Percentiles rank a stretch among this genome's conserved stretches.
Evolutionary conservation across 2,888 invertebrate genomes (phyloP).

Genomic region (Mactromeris polynyma): DNA sequence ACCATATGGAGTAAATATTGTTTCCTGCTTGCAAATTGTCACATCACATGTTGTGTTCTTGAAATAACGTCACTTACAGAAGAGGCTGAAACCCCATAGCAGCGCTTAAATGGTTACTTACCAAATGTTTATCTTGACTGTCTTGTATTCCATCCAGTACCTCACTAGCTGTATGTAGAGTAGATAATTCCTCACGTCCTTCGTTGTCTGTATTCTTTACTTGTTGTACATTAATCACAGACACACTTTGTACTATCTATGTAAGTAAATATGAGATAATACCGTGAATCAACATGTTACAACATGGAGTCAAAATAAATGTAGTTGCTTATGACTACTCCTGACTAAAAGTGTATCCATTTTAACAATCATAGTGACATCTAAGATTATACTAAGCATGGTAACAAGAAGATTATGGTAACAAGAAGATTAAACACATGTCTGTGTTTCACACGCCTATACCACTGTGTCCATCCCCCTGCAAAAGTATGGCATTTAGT

Average conservation of each 20-base stretch:
- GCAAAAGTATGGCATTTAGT: too few relatives aligned
- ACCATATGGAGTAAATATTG: too few relatives aligned
- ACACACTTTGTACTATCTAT: background rate
- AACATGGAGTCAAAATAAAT: background rate
- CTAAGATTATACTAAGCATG: background rate
- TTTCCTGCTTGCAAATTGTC: too few relatives aligned
- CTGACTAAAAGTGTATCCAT: background rate
- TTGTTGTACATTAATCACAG: conserved; percentile 18
- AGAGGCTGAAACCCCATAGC: too few relatives aligned
- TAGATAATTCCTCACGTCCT: conserved; percentile 12
- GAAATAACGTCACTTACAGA: too few relatives aligned
- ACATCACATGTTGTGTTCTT: too few relatives aligned
- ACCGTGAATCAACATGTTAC: background rate
- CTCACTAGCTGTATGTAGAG: conserved; percentile 34
- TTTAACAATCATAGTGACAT: background rate
- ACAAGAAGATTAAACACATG: too few relatives aligned
- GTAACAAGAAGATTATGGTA: background rate
- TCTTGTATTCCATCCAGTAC: conserved; percentile 40
- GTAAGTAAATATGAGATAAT: background rate
- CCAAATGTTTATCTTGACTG: conserved; percentile 47
- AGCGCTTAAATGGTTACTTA: conserved; percentile 18
- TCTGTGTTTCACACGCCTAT: too few relatives aligned
- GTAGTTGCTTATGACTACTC: background rate
- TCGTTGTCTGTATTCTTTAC: conserved; percentile 1
- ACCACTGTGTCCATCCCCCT: too few relatives aligned